Base-by-base conservation (phyloP, 1,140 invertebrate species). In the Pseudomyrmex dendroicus region DNA sequence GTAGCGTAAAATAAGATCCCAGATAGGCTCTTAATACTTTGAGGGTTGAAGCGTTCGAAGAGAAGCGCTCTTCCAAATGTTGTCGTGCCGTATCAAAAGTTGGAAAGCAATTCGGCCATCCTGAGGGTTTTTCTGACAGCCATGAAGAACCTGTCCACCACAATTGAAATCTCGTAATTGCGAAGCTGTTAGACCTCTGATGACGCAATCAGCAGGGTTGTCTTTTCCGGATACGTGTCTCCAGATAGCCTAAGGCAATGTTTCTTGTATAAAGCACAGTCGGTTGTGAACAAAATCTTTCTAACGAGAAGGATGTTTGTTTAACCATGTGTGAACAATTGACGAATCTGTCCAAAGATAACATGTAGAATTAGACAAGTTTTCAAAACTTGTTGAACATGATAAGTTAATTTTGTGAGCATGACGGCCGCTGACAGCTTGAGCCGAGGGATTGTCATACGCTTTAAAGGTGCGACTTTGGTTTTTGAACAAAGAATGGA, bases 221-320 rank as follows among this genome's bases (percentile, higher is more conserved):
- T 10, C 13, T 52, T 52, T 52, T 52, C 50, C 50, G 0, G 50
- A 15, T 12, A 52, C 13, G 50, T 52, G 13, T 52, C 2, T 5
- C 50, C 50, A 52, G 1, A 12, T 10, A 52, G 50, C 50, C 0
- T 15, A 1, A 2, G 50, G 17, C n/a, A 12, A 22, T 12, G 52
- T 67, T 80, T 70, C 50, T 63, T 85, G 72, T 35, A 85, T 73
- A 20, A 35, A 17, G 9, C 61, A 22, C 0, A 68, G 57, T 57
- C 77, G 35, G 67, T 85, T 80, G 2, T 72, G 61, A 20, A 85
- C 57, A 62, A 62, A 82, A 0, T 85, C 77, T 17, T 85, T 85
- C 84, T 77, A 85, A 17, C 57, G 52, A 10, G 77, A 76, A 1
- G 70, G 84, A 70, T 70, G 70, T 2, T 17, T 44, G n/a, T 56